Percentiles rank a stretch among this genome's conserved stretches.
phyloP scores from a whole-genome alignment of 2,888 invertebrate species.

The Macrophya annulata region DNA sequence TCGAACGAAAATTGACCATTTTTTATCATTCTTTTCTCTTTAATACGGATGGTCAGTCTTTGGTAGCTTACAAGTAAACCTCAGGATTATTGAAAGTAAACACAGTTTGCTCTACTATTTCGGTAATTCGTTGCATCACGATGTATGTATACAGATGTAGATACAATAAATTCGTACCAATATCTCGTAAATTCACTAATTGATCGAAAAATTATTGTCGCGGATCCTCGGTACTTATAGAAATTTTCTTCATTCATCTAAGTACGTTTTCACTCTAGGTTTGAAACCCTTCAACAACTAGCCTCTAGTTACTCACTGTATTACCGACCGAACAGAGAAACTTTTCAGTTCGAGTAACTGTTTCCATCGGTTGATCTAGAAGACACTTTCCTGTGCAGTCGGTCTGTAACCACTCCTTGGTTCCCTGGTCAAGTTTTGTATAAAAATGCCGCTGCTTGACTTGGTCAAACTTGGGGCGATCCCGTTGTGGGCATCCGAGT shows the following conservation, averaged over 20 bases:
- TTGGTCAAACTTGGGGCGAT: conserved; percentile 29
- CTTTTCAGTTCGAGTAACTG: neutral
- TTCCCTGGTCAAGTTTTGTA: conserved; percentile 70
- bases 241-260: neutral
- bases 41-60: conserved; percentile 63
- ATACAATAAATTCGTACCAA: neutral
- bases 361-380: conserved; percentile 34
- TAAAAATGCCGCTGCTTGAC: conserved; percentile 60
- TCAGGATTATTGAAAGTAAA: conserved; percentile 43
- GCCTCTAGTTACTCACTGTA: neutral
- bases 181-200: neutral
- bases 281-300: neutral
- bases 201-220: neutral
- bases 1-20: neutral
- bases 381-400: conserved; percentile 56
- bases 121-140: conserved; percentile 3
- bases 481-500: conserved; percentile 71
- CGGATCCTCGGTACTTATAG: neutral
- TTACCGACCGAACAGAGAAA: conserved; percentile 17
- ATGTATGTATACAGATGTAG: neutral
- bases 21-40: neutral
- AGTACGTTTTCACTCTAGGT: neutral
- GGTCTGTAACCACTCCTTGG: conserved; percentile 71
- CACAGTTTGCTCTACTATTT: conserved; percentile 54
- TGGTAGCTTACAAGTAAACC: conserved; percentile 63